phyloP scores from a whole-genome alignment of 1,140 invertebrate species.

The Lasaia peninsularis region DNA sequence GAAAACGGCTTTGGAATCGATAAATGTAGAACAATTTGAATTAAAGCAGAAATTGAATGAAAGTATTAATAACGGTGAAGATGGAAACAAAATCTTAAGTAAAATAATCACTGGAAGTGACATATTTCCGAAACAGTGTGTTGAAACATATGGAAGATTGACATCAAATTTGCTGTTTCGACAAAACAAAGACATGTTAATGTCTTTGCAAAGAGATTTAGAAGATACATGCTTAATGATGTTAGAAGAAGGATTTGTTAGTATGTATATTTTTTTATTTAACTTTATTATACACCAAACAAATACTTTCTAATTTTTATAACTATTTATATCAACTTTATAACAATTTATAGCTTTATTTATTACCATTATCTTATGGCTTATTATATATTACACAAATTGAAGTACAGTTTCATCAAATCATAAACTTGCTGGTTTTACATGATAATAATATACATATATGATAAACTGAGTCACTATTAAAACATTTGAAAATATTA shows the following conservation, averaged over 20 bases:
- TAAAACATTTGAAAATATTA: too few relatives aligned
- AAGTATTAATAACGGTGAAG: constrained; percentile 25
- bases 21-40: constrained; percentile 56
- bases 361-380: too few relatives aligned
- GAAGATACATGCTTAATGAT: constrained; percentile 53
- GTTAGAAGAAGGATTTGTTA: constrained; percentile 56
- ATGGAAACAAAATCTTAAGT: constrained; percentile 39
- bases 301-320: too few relatives aligned
- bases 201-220: constrained; percentile 56
- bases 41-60: constrained; percentile 49
- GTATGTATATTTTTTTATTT: constrained; percentile 39
- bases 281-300: too few relatives aligned
- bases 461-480: too few relatives aligned
- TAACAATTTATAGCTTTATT: too few relatives aligned
- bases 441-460: too few relatives aligned
- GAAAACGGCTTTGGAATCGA: constrained; percentile 45
- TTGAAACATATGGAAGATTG: constrained; percentile 52
- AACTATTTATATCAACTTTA: too few relatives aligned
- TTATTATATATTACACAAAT: too few relatives aligned
- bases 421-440: too few relatives aligned
- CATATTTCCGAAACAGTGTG: constrained; percentile 51
- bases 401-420: too few relatives aligned
- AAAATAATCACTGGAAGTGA: constrained; percentile 55
- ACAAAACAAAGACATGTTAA: constrained; percentile 57
- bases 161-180: constrained; percentile 63